Percentiles rank a stretch among this genome's conserved stretches.
Evolutionary conservation across 37 sponge, comb jelly and placozoan species (phyloP).

Genomic region (Halichondria panicea): DNA sequence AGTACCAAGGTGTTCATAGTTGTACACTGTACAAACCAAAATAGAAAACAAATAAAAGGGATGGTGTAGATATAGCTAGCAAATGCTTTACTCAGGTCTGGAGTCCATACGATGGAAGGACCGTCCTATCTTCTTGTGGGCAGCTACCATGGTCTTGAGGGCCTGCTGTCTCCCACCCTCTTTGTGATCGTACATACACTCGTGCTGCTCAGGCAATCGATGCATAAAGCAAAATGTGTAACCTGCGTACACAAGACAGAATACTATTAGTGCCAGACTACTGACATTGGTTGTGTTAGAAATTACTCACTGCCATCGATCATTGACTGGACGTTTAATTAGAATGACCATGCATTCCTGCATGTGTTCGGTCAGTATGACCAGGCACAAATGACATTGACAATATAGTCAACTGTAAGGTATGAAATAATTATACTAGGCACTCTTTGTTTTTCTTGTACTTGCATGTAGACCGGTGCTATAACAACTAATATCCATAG

Average conservation of each 20-base stretch:
- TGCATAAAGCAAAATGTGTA: conserved; percentile 79
- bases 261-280: no score
- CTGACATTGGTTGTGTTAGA: no score
- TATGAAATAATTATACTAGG: no score
- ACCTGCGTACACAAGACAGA: conserved; percentile 39
- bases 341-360: no score
- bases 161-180: conserved; percentile 74
- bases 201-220: conserved; percentile 84
- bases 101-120: conserved; percentile 88
- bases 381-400: no score
- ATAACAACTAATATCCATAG: no score
- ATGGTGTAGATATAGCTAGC: background rate
- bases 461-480: no score
- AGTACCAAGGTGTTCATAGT: background rate
- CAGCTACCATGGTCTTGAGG: conserved; percentile 66
- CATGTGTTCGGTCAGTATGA: no score
- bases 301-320: no score
- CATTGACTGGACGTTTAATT: no score
- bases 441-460: no score
- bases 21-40: background rate
- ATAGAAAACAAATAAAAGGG: background rate
- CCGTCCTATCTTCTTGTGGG: conserved; percentile 65
- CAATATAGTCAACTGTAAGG: no score
- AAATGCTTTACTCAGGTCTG: conserved; percentile 43
- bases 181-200: conserved; percentile 77